Base-by-base conservation (phyloP, 2,888 invertebrate species). In the Embidobia sp. region DNA sequence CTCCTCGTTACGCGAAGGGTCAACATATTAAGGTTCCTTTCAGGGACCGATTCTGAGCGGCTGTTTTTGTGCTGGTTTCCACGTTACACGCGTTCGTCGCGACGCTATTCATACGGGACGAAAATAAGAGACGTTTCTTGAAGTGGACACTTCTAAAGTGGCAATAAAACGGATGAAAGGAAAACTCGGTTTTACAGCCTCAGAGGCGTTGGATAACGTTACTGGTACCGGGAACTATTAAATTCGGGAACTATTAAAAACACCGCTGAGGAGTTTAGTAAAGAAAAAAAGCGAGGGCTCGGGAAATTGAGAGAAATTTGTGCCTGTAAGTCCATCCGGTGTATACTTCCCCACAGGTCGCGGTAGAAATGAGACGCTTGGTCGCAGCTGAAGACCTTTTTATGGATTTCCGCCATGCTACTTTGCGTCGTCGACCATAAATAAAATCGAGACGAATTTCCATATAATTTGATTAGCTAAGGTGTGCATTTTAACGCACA, bases 401-500 rank as follows among this genome's bases (percentile, higher is more conserved):
- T 35, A 40, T 11, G 29, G 27, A 40, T 63, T 49, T 49, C 49
- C 49, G 46, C 35, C 13, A 6, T 40, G 46, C 5, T 37, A 15
- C 26, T 49, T 63, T 37, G 40, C 35, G 49, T 49, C 37, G 26
- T n/a, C 37, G 46, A n/a, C 11, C 48, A 27, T 49, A 63, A 49
- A 49, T 63, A 64, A 51, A 51, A 64, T 64, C 31, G 42, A 51
- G 29, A 64, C 63, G 40, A 40, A 64, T 64, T 64, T 42, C 49
- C 42, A 42, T 64, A 16, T 51, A 64, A 64, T 51, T 64, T 18
- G 31, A 51, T 64, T 64, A 40, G 49, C 26, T 31, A 31, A 49
- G 51, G 49, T 51, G 40, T 6, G 31, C 49, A 7, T 42, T 64
- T 40, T 31, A 42, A 49, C 31, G 63, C 18, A 27, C 61, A 61